Evolutionary conservation across 1,140 invertebrate genomes (phyloP), one percentile per base, ranked within the genome.

Genomic region (Portunus trituberculatus): DNA sequence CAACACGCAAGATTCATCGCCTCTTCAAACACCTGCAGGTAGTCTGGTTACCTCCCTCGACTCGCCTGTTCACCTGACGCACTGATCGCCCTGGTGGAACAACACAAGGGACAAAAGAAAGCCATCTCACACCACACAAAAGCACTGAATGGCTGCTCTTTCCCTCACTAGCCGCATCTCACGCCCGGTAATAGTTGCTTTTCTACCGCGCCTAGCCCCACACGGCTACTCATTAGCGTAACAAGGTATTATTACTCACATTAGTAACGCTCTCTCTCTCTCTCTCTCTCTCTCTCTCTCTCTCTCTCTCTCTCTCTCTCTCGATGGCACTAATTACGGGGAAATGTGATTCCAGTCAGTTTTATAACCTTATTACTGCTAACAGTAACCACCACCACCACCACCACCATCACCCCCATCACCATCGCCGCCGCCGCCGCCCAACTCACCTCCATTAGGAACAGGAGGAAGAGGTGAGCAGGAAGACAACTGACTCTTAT

Each of bases 191-290:
- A 76, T n/a, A 25, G 67, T n/a, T n/a, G 67, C 67, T 76, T n/a
- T 20, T 76, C n/a, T 25, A 87, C 84, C 84, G 31, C 39, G 84
- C 39, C 12, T 87, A 87, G 84, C 84, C 31, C 84, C 31, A 32
- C 31, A 87, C 84, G 28, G 16, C 14, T 87, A 31, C 31, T 87
- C 39, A 76, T 76, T 76, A 87, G 31, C 31, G 84, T 87, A 87
- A 39, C 31, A 87, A 39, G 84, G 39, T 87, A 87, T 87, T 87
- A 39, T 87, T 87, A 39, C 84, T 46, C 25, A 39, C 31, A 39
- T 87, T 87, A 39, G 39, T 87, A 32, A 87, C 31, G 31, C 84
- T 87, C 84, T 87, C 39, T 87, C 31, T 87, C 84, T 87, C 84
- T 46, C 16, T 46, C 87, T 89, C 87, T 89, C 46, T 48, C 87